These are phyloP conservation scores for Drymodes brunneopygia DNA, from an alignment of 2,113 vertebrate genomes.

Conservation along the genomic window DNA sequence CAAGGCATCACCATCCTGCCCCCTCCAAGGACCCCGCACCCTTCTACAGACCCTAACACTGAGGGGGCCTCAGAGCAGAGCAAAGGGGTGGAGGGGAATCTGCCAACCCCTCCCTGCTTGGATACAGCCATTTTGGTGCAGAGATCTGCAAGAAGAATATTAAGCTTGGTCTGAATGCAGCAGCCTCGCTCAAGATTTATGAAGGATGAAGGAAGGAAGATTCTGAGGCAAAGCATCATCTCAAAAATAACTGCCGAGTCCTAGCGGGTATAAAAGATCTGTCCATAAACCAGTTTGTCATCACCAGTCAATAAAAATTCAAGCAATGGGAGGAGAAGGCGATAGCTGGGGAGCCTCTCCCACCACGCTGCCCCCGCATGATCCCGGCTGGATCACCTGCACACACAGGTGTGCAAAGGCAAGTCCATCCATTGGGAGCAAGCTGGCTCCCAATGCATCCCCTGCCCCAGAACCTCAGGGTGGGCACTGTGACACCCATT, in stretches of 20 bases:
- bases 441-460: accelerated
- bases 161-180: slow-evolving; percentile 67
- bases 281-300: slow-evolving; percentile 67
- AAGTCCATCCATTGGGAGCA: accelerated
- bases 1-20: not conserved
- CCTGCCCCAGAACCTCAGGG: not conserved
- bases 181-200: slow-evolving; percentile 64
- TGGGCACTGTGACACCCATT: not conserved
- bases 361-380: accelerated
- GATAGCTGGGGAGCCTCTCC: not conserved
- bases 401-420: too few relatives aligned
- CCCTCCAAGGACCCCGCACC: not conserved
- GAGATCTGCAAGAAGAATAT: slow-evolving; percentile 69
- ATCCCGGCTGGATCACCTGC: accelerated
- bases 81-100: not conserved
- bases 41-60: not conserved
- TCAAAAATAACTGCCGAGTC: slow-evolving; percentile 65
- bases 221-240: slow-evolving; percentile 62
- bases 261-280: slow-evolving; percentile 57
- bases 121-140: slow-evolving; percentile 60
- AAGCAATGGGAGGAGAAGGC: not conserved
- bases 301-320: slow-evolving; percentile 54
- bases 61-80: not conserved
- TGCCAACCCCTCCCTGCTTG: not conserved
- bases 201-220: slow-evolving; percentile 69